These are phyloP conservation scores for Tinamus major DNA, from an alignment of 2,797 vertebrate genomes.

Conservation along the genomic window DNA sequence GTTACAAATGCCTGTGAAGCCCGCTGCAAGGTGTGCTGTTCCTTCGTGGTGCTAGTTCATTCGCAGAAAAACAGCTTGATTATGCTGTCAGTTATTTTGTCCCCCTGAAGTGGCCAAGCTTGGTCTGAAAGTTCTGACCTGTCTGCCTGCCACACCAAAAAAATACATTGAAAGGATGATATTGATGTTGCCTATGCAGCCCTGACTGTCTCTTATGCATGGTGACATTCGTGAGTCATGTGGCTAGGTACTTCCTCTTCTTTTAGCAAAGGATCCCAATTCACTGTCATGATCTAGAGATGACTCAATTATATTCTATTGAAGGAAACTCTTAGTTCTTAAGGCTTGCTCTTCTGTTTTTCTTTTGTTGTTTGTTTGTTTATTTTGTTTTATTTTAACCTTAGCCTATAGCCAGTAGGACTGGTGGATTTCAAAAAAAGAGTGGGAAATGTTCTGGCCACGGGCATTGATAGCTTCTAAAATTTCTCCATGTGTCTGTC, in stretches of 20 bases:
- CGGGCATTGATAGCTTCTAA: background rate
- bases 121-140: background rate
- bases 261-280: background rate
- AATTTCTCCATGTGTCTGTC: background rate
- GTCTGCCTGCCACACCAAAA: background rate
- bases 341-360: background rate
- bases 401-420: background rate
- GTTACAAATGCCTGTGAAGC: background rate
- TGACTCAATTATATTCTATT: background rate
- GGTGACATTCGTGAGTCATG: background rate
- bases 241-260: background rate
- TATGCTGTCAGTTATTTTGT: background rate
- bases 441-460: background rate
- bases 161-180: background rate
- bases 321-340: background rate
- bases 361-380: no score
- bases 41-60: background rate
- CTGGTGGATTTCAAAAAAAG: background rate
- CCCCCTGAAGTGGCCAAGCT: background rate
- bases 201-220: background rate
- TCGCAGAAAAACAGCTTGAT: background rate
- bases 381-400: background rate
- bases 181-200: background rate
- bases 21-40: background rate
- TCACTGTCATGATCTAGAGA: background rate